Conservation (phyloP, 2,888 invertebrate genomes). For the Tinea pellionella region DNA sequence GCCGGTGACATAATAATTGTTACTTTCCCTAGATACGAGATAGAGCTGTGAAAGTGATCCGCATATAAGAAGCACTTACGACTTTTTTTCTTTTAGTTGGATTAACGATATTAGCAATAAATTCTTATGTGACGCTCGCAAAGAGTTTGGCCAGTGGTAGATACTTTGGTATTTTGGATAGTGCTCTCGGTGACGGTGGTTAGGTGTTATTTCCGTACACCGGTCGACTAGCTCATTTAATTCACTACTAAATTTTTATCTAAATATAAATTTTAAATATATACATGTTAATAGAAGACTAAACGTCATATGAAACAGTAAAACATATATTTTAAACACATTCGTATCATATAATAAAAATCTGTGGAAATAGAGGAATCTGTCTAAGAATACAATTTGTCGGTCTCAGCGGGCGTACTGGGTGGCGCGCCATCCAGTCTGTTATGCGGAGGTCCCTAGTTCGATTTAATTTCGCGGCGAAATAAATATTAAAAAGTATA, state of each 20-base stretch:
- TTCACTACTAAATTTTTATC: background rate
- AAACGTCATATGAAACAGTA: no score
- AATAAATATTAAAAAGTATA: no score
- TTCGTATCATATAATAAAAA: no score
- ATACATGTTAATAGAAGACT: no score
- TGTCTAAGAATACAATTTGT: no score
- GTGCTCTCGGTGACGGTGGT: background rate
- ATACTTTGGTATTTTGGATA: constrained; percentile 9
- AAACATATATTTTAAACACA: no score
- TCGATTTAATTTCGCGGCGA: no score
- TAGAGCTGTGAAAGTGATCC: background rate
- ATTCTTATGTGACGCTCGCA: constrained; percentile 13
- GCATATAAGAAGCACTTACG: constrained; percentile 5
- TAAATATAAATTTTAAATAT: background rate
- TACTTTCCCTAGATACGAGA: background rate
- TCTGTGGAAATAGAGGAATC: no score
- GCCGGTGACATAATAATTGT: background rate
- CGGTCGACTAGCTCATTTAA: background rate
- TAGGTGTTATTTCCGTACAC: constrained; percentile 11
- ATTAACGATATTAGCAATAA: constrained; percentile 16
- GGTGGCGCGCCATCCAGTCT: no score
- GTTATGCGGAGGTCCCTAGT: no score
- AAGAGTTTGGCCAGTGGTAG: constrained; percentile 4
- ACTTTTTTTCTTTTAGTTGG: constrained; percentile 8
- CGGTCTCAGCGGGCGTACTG: no score